A percentile compares a stretch with the other conserved stretches of the same genome.
Conservation (phyloP, 1,140 invertebrate genomes). For the Diorhabda sublineata region DNA sequence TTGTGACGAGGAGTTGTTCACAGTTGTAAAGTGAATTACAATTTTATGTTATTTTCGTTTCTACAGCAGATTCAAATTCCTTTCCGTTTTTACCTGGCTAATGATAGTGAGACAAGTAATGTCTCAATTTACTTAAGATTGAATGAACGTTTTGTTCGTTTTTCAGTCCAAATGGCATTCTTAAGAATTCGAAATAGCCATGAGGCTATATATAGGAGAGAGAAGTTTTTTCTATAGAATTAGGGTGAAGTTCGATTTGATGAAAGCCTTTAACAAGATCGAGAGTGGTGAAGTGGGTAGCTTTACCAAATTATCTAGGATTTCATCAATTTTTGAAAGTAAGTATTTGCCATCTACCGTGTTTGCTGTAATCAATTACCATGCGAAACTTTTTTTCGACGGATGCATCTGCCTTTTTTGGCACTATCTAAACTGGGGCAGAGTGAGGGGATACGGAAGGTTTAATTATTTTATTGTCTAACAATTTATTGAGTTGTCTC, state of each 20-base stretch:
- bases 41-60: too few relatives aligned
- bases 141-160: slow-evolving; percentile 7
- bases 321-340: slow-evolving; percentile 19
- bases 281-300: slow-evolving; percentile 18
- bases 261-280: slow-evolving; percentile 13
- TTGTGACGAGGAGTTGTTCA: too few relatives aligned
- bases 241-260: slow-evolving; percentile 11
- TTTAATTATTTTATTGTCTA: too few relatives aligned
- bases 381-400: slow-evolving; percentile 42
- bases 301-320: slow-evolving; percentile 19
- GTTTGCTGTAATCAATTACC: slow-evolving; percentile 38
- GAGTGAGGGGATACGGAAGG: too few relatives aligned
- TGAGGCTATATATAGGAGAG: slow-evolving; percentile 12
- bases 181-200: slow-evolving; percentile 12
- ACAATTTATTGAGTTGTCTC: too few relatives aligned
- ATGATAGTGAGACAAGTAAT: too few relatives aligned
- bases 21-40: too few relatives aligned
- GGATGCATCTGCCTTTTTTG: slow-evolving; percentile 27
- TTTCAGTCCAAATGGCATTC: slow-evolving; percentile 13
- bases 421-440: too few relatives aligned
- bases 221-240: slow-evolving; percentile 13
- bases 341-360: slow-evolving; percentile 36
- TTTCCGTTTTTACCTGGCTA: too few relatives aligned
- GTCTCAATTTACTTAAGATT: too few relatives aligned
- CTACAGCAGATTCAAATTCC: too few relatives aligned